phyloP scores from a whole-genome alignment of 2,113 vertebrate genomes.

The Sitta europaea region DNA sequence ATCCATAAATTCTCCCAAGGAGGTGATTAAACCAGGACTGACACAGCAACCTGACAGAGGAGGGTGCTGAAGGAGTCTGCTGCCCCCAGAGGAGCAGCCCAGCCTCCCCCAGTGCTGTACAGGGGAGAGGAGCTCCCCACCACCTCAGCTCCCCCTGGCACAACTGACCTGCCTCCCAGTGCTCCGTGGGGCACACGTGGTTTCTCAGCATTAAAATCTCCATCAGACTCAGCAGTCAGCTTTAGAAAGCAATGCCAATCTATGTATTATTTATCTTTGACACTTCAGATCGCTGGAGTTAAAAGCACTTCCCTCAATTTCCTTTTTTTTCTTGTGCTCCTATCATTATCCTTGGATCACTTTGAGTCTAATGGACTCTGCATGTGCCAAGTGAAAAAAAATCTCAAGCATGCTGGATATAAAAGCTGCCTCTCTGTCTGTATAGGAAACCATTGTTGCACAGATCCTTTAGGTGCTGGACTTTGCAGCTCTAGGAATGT shows the following conservation, averaged over 20 bases:
- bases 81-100: neutral
- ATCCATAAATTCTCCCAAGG: neutral
- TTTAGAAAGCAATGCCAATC: neutral
- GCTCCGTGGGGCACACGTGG: neutral
- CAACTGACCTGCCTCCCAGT: neutral
- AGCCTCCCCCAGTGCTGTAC: neutral
- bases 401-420: neutral
- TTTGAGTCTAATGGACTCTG: constrained; percentile 1
- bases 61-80: neutral
- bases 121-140: neutral
- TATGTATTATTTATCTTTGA: constrained; percentile 49
- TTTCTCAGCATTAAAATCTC: neutral
- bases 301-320: constrained; percentile 44
- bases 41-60: neutral
- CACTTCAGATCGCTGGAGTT: neutral
- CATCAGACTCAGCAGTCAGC: neutral
- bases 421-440: neutral
- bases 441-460: neutral
- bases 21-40: neutral
- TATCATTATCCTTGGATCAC: neutral
- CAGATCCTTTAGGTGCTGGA: neutral
- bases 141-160: neutral
- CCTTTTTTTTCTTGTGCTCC: neutral
- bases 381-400: neutral
- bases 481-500: neutral